Base-by-base conservation (phyloP, 2,888 invertebrate genomes). In the Caenorhabditis sp. region DNA sequence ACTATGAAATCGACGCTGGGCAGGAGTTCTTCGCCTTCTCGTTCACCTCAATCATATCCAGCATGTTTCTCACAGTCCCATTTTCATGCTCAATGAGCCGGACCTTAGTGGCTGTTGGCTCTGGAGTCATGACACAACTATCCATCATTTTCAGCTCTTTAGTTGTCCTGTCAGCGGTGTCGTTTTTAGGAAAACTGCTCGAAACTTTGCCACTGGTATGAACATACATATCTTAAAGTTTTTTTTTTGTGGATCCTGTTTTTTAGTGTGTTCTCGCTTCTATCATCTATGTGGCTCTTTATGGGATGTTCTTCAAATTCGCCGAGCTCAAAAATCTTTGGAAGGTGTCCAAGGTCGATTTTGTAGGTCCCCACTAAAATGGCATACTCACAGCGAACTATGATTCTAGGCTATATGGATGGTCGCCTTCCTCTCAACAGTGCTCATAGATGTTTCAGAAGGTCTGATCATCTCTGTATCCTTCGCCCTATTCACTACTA, bases 81-180 rank as follows among this genome's bases (percentile, higher is more conserved):
- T 86, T 89, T 17, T 88, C 89, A 10, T 90, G 89, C 23, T 90
- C 90, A 1, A 84, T 91, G 65, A 90, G 90, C 14, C 83, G 91
- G 66, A 90, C 90, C 68, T 81, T 90, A 20, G 93, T 95, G 61
- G 95, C 95, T 86, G 93, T 93, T 83, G 91, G 92, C 80, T 93
- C 94, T 0, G 95, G 95, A 14, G 93, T 94, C 49, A 93, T 92
- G 85, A 94, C 95, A 0, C 94, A 94, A 89, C 69, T 90, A 52
- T 93, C 94, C 0, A 93, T 93, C 0, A 86, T 94, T 17, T 91
- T 95, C 58, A 94, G 94, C 5, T 93, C 93, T 70, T 66, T 88
- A 0, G 90, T 95, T 27, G 89, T 96, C 20, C 89, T 94, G 1
- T 89, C 92, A 80, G 93, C 95, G 59, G 89, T 96, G 67, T 90